Percentiles rank a stretch among this genome's conserved stretches.
Evolutionary conservation across 2,888 invertebrate species (phyloP).

Genomic region (Tetheella fluctuosa): DNA sequence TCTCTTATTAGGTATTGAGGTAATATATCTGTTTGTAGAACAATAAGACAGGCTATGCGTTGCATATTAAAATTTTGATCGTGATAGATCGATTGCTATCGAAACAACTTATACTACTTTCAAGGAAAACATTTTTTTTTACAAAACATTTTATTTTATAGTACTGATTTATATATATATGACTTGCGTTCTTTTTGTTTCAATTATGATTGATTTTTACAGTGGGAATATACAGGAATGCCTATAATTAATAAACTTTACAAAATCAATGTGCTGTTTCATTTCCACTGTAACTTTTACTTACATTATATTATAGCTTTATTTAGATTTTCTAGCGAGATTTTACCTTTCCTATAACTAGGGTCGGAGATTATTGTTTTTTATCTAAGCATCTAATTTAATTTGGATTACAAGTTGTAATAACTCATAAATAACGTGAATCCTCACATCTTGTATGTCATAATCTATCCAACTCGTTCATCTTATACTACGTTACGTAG

Average conservation of each 20-base stretch:
- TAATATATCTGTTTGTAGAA: too few species aligned
- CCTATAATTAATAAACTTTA: slow-evolving; percentile 11
- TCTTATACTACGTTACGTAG: too few species aligned
- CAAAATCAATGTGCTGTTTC: slow-evolving; percentile 12
- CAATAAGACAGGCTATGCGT: too few species aligned
- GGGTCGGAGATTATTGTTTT: too few species aligned
- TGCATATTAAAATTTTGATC: too few species aligned
- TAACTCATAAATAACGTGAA: neutral
- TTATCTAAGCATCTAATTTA: too few species aligned
- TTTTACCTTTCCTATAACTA: too few species aligned
- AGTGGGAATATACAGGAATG: neutral
- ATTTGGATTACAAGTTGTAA: neutral
- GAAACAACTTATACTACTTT: neutral
- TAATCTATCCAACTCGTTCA: too few species aligned
- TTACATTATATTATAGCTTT: neutral
- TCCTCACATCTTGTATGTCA: neutral
- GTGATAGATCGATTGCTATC: too few species aligned
- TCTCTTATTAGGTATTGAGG: too few species aligned
- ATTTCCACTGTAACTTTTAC: slow-evolving; percentile 20
- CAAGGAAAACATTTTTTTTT: neutral
- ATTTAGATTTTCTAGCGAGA: neutral
- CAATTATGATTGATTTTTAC: slow-evolving; percentile 18
- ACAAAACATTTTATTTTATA: neutral
- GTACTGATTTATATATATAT: neutral
- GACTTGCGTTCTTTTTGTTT: neutral